A percentile compares a stretch with the other conserved stretches of the same genome.
These are phyloP conservation scores for Euzophera pinguis DNA, from an alignment of 2,888 invertebrate species.

Conservation along the genomic window DNA sequence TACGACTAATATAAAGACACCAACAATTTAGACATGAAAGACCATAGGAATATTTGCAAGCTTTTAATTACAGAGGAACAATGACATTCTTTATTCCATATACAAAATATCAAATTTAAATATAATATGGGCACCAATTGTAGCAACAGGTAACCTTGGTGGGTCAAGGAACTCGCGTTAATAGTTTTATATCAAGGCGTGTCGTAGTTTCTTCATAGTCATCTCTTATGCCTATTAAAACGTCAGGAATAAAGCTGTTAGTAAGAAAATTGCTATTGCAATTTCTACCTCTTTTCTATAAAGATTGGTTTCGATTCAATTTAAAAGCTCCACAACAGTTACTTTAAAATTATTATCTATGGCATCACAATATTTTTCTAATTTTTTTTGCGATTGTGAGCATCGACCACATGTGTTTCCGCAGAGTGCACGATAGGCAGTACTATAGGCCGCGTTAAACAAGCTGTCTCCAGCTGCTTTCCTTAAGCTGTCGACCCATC, in stretches of 20 bases:
- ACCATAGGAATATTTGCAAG: constrained; percentile 22
- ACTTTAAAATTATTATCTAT: not conserved
- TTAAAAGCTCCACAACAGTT: not conserved
- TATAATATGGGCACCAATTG: constrained; percentile 42
- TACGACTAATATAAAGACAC: constrained; percentile 12
- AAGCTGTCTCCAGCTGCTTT: too few species aligned
- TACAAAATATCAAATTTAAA: constrained; percentile 45
- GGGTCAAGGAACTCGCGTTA: constrained; percentile 39
- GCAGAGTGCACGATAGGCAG: too few species aligned
- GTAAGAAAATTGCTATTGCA: not conserved
- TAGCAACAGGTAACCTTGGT: constrained; percentile 33
- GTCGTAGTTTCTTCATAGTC: constrained; percentile 4
- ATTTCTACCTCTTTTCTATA: not conserved
- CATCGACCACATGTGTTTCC: too few species aligned
- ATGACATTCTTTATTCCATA: constrained; percentile 52
- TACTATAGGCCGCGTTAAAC: too few species aligned
- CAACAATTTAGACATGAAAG: constrained; percentile 16
- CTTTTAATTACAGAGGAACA: constrained; percentile 36
- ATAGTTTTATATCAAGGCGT: constrained; percentile 16
- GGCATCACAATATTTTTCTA: too few species aligned
- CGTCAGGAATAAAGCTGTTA: not conserved
- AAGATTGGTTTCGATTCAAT: constrained; percentile 3
- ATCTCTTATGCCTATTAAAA: constrained; percentile 5
- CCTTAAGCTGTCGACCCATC: too few species aligned
- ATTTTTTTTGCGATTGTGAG: too few species aligned